Conservation (phyloP, 2,113 vertebrate species). For the Numida meleagris region DNA sequence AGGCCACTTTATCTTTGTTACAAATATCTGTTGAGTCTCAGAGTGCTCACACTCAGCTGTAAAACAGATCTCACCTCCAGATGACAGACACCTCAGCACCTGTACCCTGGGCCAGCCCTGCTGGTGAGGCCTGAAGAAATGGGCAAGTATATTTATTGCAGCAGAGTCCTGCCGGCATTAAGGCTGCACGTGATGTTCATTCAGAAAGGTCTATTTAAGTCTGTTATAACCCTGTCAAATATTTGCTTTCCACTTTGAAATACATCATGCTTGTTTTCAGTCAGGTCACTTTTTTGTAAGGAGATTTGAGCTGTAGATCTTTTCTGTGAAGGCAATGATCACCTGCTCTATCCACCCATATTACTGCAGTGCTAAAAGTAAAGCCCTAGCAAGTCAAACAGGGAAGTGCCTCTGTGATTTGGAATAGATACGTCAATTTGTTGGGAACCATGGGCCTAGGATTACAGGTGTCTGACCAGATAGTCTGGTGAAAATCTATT, state of each 20-base stretch:
- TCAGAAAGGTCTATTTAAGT: background rate
- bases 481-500: background rate
- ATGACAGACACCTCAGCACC: background rate
- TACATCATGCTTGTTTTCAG: fast-evolving
- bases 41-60: background rate
- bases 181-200: background rate
- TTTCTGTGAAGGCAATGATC: background rate
- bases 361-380: background rate
- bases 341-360: background rate
- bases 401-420: background rate
- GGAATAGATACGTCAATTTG: background rate
- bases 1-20: background rate
- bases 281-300: background rate
- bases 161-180: background rate
- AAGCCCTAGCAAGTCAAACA: background rate
- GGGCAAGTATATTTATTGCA: background rate
- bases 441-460: background rate
- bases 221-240: background rate
- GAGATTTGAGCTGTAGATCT: background rate
- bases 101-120: fast-evolving
- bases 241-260: background rate
- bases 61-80: background rate
- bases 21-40: fast-evolving
- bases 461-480: background rate
- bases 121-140: background rate